Evolutionary conservation across 2,797 vertebrate species (phyloP).

Genomic region (Coendou prehensilis): DNA sequence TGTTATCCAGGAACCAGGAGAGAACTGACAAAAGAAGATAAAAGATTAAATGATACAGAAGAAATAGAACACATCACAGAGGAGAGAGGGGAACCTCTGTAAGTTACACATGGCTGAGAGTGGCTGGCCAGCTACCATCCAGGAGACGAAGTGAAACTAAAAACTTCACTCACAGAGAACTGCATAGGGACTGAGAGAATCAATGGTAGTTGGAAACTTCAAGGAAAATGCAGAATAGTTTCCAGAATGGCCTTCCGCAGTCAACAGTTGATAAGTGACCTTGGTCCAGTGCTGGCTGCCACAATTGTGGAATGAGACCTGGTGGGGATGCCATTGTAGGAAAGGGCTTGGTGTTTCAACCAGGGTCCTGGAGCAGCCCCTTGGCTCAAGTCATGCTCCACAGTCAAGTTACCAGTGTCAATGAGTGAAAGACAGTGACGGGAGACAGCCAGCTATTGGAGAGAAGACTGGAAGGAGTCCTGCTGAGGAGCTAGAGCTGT

Average conservation of each 20-base stretch:
- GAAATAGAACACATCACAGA: neutral
- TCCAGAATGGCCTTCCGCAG: neutral
- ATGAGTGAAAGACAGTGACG: neutral
- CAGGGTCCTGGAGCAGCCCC: neutral
- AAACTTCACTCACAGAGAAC: neutral
- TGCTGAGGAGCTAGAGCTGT: neutral
- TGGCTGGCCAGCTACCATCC: neutral
- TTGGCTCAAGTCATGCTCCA: neutral
- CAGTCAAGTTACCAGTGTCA: neutral
- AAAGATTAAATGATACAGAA: neutral
- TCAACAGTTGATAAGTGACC: neutral
- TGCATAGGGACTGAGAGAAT: neutral
- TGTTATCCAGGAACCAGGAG: neutral
- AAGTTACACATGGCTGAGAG: neutral
- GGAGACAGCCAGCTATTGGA: neutral
- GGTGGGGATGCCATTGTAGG: neutral
- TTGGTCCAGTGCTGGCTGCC: neutral
- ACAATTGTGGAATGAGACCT: neutral
- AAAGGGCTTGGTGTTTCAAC: neutral
- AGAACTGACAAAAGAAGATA: neutral
- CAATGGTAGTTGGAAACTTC: neutral
- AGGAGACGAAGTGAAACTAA: neutral
- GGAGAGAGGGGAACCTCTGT: neutral
- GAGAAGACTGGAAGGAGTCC: neutral
- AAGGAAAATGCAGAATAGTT: neutral